A percentile compares a stretch with the other conserved stretches of the same genome.
phyloP scores from a whole-genome alignment of 2,113 vertebrate genomes.

The Actenoides hombroni region DNA sequence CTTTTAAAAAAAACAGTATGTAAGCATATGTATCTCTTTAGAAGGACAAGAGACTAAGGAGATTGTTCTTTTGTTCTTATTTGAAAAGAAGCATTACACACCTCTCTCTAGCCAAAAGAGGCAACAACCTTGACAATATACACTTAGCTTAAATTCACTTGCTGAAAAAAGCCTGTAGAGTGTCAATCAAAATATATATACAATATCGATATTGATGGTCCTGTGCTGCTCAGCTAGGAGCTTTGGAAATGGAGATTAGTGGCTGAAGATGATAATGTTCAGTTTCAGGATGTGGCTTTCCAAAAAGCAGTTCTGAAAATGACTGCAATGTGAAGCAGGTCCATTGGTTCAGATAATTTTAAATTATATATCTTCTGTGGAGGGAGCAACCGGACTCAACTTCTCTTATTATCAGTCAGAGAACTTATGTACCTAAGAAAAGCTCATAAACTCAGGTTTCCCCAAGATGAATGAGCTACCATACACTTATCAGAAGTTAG shows the following conservation, averaged over 20 bases:
- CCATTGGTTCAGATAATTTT: conserved; percentile 28
- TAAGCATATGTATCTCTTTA: background rate
- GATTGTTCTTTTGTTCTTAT: conserved; percentile 6
- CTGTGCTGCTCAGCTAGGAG: background rate
- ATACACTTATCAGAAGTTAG: conserved; percentile 36
- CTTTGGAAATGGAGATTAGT: conserved; percentile 24
- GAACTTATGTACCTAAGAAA: background rate
- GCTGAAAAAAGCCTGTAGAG: background rate
- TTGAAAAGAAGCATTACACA: background rate
- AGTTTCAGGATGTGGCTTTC: conserved; percentile 2
- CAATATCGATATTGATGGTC: background rate
- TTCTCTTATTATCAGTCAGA: conserved; percentile 18
- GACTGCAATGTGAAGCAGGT: background rate
- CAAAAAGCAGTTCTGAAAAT: conserved; percentile 26
- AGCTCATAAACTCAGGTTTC: conserved; percentile 36
- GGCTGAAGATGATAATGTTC: background rate
- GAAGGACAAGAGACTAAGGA: background rate
- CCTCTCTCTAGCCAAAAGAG: background rate
- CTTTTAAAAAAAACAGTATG: background rate
- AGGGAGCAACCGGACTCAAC: background rate
- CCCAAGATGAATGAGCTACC: conserved; percentile 6
- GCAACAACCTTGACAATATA: conserved; percentile 12
- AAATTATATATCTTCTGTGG: background rate
- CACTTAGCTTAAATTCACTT: background rate
- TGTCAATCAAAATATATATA: conserved; percentile 14